phyloP scores from a whole-genome alignment of 2,888 invertebrate species.

The Sabatieria punctata region DNA sequence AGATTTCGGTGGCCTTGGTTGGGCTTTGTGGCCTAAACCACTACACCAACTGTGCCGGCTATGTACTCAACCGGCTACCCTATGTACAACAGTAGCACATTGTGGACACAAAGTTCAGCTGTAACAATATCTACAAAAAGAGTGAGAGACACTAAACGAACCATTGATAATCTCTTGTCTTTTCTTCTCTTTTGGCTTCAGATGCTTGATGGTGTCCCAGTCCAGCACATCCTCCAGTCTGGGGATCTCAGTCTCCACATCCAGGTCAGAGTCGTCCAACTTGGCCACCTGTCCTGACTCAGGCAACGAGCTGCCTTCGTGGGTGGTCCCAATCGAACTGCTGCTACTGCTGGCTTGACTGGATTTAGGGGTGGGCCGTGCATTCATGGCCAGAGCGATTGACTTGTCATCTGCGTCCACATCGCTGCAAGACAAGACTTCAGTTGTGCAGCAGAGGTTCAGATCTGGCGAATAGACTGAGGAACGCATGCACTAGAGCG shows the following conservation, averaged over 20 bases:
- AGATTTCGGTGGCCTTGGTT: no score
- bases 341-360: neutral
- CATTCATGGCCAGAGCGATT: conserved; percentile 7
- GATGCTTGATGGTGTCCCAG: conserved; percentile 51
- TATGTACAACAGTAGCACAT: no score
- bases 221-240: conserved; percentile 60
- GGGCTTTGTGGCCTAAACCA: no score
- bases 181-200: conserved; percentile 66
- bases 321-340: neutral
- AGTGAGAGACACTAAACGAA: no score
- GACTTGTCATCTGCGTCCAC: conserved; percentile 11
- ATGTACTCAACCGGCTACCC: no score
- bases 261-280: conserved; percentile 41
- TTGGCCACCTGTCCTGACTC: neutral
- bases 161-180: conserved; percentile 81
- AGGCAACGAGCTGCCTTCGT: neutral
- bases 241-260: conserved; percentile 51
- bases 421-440: conserved; percentile 11
- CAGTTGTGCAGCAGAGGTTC: no score
- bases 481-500: no score
- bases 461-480: no score
- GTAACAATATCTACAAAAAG: no score
- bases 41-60: no score
- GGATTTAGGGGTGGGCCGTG: neutral
- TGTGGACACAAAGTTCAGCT: no score